phyloP scores from a whole-genome alignment of 2,888 invertebrate genomes.

The Meloe dianella region DNA sequence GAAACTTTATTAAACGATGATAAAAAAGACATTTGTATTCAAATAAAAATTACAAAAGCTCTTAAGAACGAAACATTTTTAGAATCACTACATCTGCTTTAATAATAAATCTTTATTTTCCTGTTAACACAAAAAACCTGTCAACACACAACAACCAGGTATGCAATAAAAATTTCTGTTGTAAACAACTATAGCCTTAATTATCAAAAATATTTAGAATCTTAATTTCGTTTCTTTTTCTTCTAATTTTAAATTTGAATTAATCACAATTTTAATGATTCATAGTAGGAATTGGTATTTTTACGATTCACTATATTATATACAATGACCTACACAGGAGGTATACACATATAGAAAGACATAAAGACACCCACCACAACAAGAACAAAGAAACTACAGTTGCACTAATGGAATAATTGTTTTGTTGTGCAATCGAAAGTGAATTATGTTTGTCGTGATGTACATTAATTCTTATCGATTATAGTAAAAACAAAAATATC shows the following conservation, averaged over 20 bases:
- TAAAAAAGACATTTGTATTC: not conserved
- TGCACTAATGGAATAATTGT: constrained; percentile 12
- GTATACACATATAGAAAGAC: not conserved
- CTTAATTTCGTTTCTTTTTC: too few species aligned
- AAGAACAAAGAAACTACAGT: not conserved
- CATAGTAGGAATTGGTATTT: not conserved
- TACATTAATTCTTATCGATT: constrained; percentile 12
- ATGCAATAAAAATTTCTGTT: not conserved
- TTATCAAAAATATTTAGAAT: too few species aligned
- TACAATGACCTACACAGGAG: not conserved
- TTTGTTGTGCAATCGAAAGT: constrained; percentile 1
- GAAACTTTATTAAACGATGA: not conserved
- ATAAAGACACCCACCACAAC: constrained; percentile 3
- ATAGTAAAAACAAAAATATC: too few species aligned
- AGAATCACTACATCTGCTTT: not conserved
- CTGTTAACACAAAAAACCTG: not conserved
- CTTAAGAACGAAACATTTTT: not conserved
- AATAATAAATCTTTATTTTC: not conserved
- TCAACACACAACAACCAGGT: not conserved
- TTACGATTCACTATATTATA: not conserved
- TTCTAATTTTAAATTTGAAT: too few species aligned
- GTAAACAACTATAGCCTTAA: too few species aligned
- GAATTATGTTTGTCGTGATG: constrained; percentile 5
- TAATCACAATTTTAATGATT: not conserved
- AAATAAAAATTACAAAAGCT: not conserved